A percentile compares a stretch with the other conserved stretches of the same genome.
Conservation (phyloP, 2,888 invertebrate genomes). For the Tetranychus truncatus region DNA sequence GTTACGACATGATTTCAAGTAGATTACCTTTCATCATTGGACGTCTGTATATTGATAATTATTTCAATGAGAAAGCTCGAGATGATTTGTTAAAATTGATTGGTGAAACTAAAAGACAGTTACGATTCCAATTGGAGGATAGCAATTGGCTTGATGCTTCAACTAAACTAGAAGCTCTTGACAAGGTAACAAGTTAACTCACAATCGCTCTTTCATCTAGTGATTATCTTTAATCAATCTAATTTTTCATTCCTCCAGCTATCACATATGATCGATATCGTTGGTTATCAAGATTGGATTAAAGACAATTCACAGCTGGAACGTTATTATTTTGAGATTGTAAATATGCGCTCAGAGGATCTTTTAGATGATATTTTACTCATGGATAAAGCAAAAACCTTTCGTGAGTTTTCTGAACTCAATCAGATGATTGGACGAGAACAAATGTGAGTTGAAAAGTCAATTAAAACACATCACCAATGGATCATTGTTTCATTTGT, state of each 20-base stretch:
- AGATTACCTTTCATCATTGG: slow-evolving; percentile 2
- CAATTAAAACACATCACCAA: too few relatives aligned
- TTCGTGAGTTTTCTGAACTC: background rate
- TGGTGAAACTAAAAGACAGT: background rate
- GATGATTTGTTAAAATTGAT: background rate
- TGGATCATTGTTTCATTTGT: too few relatives aligned
- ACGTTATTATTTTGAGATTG: slow-evolving; percentile 2
- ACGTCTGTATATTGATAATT: background rate
- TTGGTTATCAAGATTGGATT: slow-evolving; percentile 5
- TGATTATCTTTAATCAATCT: background rate
- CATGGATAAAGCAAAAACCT: slow-evolving; percentile 2
- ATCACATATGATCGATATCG: background rate
- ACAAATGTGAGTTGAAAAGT: background rate
- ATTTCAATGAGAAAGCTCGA: slow-evolving; percentile 3
- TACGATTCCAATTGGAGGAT: background rate
- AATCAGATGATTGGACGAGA: background rate
- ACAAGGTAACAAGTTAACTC: background rate
- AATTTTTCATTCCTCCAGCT: background rate
- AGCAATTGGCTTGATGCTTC: slow-evolving; percentile 1
- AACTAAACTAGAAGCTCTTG: background rate
- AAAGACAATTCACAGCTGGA: slow-evolving; percentile 3
- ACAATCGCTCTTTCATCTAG: background rate
- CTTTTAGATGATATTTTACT: background rate
- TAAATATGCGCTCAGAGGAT: background rate
- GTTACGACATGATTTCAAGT: background rate